Percentiles rank a stretch among this genome's conserved stretches.
phyloP scores from a whole-genome alignment of 2,888 invertebrate genomes.

The Apamea epomidion region DNA sequence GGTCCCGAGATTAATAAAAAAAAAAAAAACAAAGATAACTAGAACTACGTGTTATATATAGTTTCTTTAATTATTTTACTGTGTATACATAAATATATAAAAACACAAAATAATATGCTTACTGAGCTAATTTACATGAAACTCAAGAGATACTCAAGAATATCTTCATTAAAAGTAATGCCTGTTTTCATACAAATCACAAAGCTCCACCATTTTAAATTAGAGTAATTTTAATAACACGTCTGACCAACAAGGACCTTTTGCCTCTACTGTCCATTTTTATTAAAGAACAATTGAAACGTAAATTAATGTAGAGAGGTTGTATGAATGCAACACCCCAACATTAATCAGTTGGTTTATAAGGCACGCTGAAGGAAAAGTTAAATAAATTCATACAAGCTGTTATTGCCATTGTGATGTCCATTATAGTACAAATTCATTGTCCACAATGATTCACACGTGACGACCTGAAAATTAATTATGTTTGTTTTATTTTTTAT shows the following conservation, averaged over 20 bases:
- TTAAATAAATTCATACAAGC: slow-evolving; percentile 72
- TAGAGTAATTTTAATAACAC: slow-evolving; percentile 30
- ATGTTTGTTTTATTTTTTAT: slow-evolving; percentile 43
- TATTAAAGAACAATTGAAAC: slow-evolving; percentile 68
- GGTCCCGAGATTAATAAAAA: too few species aligned
- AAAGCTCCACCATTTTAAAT: slow-evolving; percentile 19
- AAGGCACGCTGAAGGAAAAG: slow-evolving; percentile 75
- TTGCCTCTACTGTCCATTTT: slow-evolving; percentile 44
- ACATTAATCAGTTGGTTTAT: slow-evolving; percentile 74
- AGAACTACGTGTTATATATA: too few species aligned
- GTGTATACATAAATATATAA: too few species aligned
- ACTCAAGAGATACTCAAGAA: too few species aligned
- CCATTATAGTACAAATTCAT: slow-evolving; percentile 63
- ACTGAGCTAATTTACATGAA: too few species aligned
- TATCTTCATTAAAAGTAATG: slow-evolving; percentile 8
- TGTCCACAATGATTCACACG: slow-evolving; percentile 73
- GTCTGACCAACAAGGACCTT: slow-evolving; percentile 8
- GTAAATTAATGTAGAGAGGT: slow-evolving; percentile 66
- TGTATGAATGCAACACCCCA: slow-evolving; percentile 66
- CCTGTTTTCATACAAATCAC: slow-evolving; percentile 1
- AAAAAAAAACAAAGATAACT: neutral
- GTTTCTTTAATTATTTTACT: too few species aligned
- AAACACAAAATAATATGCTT: too few species aligned
- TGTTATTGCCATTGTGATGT: slow-evolving; percentile 77
- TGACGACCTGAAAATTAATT: slow-evolving; percentile 61